Conservation (phyloP, 2,797 vertebrate genomes). For the Aulostomus chinensis region DNA sequence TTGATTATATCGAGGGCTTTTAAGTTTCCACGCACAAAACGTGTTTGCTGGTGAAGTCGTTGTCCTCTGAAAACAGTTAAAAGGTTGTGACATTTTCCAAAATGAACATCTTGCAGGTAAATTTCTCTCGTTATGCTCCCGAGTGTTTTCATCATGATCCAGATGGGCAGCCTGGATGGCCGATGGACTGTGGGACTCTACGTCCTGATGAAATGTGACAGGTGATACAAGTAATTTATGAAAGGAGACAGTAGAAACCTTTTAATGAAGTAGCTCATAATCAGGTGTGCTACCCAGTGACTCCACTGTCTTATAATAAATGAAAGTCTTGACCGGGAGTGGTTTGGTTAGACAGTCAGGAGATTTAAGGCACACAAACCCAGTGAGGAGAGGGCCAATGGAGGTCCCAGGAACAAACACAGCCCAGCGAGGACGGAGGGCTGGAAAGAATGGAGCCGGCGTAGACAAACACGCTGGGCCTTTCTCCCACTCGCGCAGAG, state of each 20-base stretch:
- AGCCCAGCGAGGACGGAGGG: no score
- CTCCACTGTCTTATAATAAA: no score
- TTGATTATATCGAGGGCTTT: no score
- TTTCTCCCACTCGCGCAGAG: no score
- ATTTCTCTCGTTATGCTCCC: constrained; percentile 38
- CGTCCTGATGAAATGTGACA: constrained; percentile 52
- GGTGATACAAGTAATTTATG: constrained; percentile 50
- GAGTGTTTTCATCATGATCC: constrained; percentile 42
- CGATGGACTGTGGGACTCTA: constrained; percentile 52
- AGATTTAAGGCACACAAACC: no score
- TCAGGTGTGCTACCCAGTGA: no score
- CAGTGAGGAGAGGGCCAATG: no score
- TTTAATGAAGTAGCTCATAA: constrained; percentile 31
- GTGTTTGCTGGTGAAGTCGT: not conserved
- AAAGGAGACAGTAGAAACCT: constrained; percentile 52
- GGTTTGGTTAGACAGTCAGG: no score
- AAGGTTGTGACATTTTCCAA: constrained; percentile 29
- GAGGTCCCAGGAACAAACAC: no score
- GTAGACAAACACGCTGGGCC: no score
- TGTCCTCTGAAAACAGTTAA: constrained; percentile 11
- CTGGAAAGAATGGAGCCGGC: no score
- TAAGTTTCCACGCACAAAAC: not conserved
- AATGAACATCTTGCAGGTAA: constrained; percentile 42
- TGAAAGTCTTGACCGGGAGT: no score
- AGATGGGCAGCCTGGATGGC: constrained; percentile 40